Base-by-base conservation (phyloP, 2,888 invertebrate genomes). In the Cheilosia vulpina region DNA sequence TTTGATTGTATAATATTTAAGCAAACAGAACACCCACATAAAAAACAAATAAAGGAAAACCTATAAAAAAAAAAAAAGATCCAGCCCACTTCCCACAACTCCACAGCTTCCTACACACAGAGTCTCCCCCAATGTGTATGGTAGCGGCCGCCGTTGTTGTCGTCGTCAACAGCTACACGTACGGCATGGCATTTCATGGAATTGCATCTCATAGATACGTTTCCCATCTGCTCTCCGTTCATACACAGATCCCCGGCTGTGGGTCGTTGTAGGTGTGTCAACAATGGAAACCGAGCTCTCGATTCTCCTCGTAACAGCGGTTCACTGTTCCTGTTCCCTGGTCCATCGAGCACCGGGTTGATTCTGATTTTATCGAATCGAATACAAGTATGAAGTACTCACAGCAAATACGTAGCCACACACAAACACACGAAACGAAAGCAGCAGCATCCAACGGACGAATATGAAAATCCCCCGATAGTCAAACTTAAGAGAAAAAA, bases 231-330 rank as follows among this genome's bases (percentile, higher is more conserved):
- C 73, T 73, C 73, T 73, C 24, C 72, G 41, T 80, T 24, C 38
- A 62, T 52, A 55, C 6, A 27, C 27, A 41, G 52, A 52, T 52
- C 17, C 3, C 47, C 17, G 58, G 55, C 62, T 11, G 62, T 43
- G 83, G 83, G 79, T 71, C 65, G 79, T 68, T 79, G 73, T 69
- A 79, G 83, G 83, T 84, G 83, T 79, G 83, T 79, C 83, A 84
- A 84, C 69, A 84, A 84, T 57, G 79, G 21, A 73, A 69, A 65
- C 58, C 58, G 73, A 73, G 73, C 53, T 75, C 73, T 69, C 63
- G 63, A 79, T 72, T 75, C 79, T 58, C 65, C 68, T 69, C 68
- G 63, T 83, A 78, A 69, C 78, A 73, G 55, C 76, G 58, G 60
- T 38, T 68, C 31, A 43, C 21, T 60, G 60, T 27, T 27, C 27